Percentiles rank a stretch among this genome's conserved stretches.
Conservation (phyloP, 2,888 invertebrate species). For the Chalcis sispes region DNA sequence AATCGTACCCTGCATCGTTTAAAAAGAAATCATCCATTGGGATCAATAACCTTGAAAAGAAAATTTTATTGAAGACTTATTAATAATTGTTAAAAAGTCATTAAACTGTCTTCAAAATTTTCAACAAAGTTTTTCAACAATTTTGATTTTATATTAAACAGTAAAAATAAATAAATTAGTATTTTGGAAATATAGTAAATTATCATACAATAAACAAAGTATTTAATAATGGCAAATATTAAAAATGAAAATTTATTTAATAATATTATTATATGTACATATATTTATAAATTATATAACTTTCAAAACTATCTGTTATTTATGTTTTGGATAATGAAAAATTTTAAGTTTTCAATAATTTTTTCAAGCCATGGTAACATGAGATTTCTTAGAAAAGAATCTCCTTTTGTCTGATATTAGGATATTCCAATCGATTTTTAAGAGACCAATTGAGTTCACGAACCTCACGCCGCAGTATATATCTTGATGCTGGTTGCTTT, state of each 20-base stretch:
- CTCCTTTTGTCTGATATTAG: constrained; percentile 22
- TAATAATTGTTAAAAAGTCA: no score
- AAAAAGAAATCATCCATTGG: constrained; percentile 22
- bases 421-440: constrained; percentile 33
- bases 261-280: no score
- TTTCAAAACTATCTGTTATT: no score
- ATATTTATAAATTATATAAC: no score
- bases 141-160: no score
- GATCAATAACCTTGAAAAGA: constrained; percentile 31
- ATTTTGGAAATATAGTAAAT: no score
- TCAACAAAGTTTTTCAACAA: constrained; percentile 12
- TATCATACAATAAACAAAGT: no score
- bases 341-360: constrained; percentile 11
- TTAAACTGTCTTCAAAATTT: neutral
- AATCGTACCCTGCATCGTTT: constrained; percentile 12
- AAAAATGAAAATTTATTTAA: no score
- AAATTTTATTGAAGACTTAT: constrained; percentile 24
- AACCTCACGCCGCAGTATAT: constrained; percentile 12
- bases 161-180: no score
- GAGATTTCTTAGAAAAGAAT: constrained; percentile 20
- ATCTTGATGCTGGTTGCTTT: constrained; percentile 14
- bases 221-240: no score
- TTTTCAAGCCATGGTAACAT: constrained; percentile 16
- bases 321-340: no score
- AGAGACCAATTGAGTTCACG: constrained; percentile 26